Evolutionary conservation across 2,113 vertebrate species (phyloP).

Genomic region (Caretta caretta): DNA sequence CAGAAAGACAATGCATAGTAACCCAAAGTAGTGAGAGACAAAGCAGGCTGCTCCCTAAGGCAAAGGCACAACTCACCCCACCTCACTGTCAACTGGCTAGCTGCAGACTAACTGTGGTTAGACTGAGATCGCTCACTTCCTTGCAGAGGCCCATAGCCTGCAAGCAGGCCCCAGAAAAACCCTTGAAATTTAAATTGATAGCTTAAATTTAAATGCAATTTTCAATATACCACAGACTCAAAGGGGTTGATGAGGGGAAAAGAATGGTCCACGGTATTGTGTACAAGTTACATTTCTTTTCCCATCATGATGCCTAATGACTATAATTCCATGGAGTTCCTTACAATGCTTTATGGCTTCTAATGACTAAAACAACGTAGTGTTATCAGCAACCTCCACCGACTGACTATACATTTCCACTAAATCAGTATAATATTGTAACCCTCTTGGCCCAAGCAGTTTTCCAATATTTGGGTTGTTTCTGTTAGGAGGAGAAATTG

Average conservation of each 20-base stretch:
- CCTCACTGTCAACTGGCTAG: background rate
- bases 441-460: constrained; percentile 15
- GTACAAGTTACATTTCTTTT: background rate
- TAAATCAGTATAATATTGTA: constrained; percentile 5
- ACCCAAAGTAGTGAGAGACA: background rate
- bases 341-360: background rate
- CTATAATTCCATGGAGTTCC: background rate
- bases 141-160: background rate
- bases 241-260: background rate
- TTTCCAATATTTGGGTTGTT: background rate
- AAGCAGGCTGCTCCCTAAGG: background rate
- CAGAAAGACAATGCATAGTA: background rate
- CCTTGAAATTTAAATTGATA: too few species aligned
- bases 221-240: too few species aligned
- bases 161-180: background rate
- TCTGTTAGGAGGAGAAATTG: background rate
- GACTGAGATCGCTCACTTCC: background rate
- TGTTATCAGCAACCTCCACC: background rate
- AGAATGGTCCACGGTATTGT: background rate
- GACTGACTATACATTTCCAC: background rate
- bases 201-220: too few species aligned
- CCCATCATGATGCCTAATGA: background rate
- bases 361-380: constrained; percentile 2
- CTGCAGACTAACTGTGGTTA: background rate
- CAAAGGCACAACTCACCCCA: background rate